Evolutionary conservation across 2,113 vertebrate genomes (phyloP), one percentile per base, ranked within the genome.

Genomic region (Neoarius graeffei): DNA sequence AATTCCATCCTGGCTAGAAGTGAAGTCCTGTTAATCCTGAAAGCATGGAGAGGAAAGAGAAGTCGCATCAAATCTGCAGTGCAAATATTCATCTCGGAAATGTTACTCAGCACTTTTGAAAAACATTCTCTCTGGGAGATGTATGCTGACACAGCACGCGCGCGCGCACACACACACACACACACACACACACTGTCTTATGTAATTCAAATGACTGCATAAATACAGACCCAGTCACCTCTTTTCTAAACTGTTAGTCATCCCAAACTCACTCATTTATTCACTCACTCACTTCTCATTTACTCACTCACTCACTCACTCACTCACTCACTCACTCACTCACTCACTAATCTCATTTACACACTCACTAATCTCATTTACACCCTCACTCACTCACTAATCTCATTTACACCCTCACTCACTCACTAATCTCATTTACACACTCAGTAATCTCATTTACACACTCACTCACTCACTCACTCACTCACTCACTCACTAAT

Each of bases 221-320:
- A 71, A 35, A 50, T 15, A 50, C 50, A 11, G 4, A 10, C 50
- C 35, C 56, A 20, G 56, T 59, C 54, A 20, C n/a, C 1, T 54
- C 50, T 80, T 80, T 25, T 81, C 80, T 86, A 54, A n/a, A 20
- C 80, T 48, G 69, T 64, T 19, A 52, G 73, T 71, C 5, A 35
- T 71, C 15, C 27, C 15, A 30, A 15, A 69, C n/a, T 60, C 80
- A 19, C 17, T 81, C 17, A 81, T 57, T 19, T 5, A 60, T 19
- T 35, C 11, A 60, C 3, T 82, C 17, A 73, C 2, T 62, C 0
- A 42, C 35, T 42, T 42, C 35, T 42, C 35, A 42, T 42, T 42
- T 42, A 42, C 42, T 4, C 67, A 19, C 67, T 19, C 14, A 17
- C 15, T 9, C 35, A 20, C 69, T 73, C 15, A 42, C 30, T 42